These are phyloP conservation scores for Urophycis tenuis DNA, from an alignment of 2,797 vertebrate genomes.

Conservation along the genomic window DNA sequence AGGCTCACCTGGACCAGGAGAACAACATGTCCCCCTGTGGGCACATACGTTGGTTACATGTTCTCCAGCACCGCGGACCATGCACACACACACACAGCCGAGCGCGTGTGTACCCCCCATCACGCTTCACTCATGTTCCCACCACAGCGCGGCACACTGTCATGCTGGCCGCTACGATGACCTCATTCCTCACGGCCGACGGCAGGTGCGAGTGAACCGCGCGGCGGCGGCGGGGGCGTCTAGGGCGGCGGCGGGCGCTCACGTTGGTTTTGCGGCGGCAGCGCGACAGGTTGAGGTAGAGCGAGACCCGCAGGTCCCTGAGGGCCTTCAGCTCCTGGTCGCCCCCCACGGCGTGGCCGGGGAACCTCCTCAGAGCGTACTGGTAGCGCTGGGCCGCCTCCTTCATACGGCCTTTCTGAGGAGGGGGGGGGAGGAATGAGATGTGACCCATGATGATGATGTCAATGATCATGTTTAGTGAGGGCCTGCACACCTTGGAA, in stretches of 20 bases:
- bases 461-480: neutral
- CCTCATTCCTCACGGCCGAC: too few species aligned
- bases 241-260: constrained; percentile 50
- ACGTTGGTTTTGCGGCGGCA: constrained; percentile 98
- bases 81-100: too few species aligned
- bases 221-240: neutral
- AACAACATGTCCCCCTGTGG: too few species aligned
- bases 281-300: constrained; percentile 92
- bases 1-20: too few species aligned
- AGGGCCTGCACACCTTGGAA: too few species aligned
- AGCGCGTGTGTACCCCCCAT: too few species aligned
- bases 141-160: too few species aligned
- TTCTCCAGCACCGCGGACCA: too few species aligned
- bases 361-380: constrained; percentile 92
- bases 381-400: constrained; percentile 96
- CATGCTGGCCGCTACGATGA: too few species aligned
- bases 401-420: constrained; percentile 97
- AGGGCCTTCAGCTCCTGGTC: constrained; percentile 93
- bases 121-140: too few species aligned
- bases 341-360: constrained; percentile 88
- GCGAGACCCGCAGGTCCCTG: constrained; percentile 87
- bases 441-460: neutral
- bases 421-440: neutral
- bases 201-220: neutral
- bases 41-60: too few species aligned